Conservation (phyloP, 2,797 vertebrate species). For the Gouania willdenowi region DNA sequence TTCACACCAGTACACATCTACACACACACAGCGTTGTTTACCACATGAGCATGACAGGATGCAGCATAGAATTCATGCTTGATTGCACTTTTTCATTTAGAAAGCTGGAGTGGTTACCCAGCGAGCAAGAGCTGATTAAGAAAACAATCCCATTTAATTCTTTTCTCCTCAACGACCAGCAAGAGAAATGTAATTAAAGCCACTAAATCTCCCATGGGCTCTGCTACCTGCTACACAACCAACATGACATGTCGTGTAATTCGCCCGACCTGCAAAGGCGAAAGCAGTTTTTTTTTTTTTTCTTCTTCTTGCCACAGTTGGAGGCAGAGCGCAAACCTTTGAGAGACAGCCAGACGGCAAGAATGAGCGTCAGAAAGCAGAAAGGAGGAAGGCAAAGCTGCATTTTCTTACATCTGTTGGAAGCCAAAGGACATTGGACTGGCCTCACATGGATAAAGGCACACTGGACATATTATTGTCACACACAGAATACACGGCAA, state of each 20-base stretch:
- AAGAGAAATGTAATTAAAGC: slow-evolving; percentile 79
- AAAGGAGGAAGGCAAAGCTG: neutral
- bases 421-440: slow-evolving; percentile 36
- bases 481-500: neutral
- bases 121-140: slow-evolving; percentile 73
- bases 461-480: slow-evolving; percentile 11
- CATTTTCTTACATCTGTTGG: slow-evolving; percentile 26
- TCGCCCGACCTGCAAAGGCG: slow-evolving; percentile 64
- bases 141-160: slow-evolving; percentile 77
- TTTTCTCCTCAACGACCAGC: slow-evolving; percentile 70
- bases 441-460: slow-evolving; percentile 18
- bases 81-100: slow-evolving; percentile 76
- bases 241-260: slow-evolving; percentile 74
- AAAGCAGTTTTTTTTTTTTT: slow-evolving; percentile 20
- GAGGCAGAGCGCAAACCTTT: slow-evolving; percentile 27
- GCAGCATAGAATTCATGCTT: slow-evolving; percentile 64
- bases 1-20: slow-evolving; percentile 8
- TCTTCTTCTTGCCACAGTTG: slow-evolving; percentile 31
- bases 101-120: slow-evolving; percentile 67
- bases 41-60: slow-evolving; percentile 66
- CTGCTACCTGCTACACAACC: slow-evolving; percentile 66
- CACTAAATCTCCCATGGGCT: slow-evolving; percentile 70
- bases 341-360: slow-evolving; percentile 16
- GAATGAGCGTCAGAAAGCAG: neutral
- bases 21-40: slow-evolving; percentile 58